These are phyloP conservation scores for Odontophorus gujanensis DNA, from an alignment of 2,113 vertebrate genomes.

Conservation along the genomic window DNA sequence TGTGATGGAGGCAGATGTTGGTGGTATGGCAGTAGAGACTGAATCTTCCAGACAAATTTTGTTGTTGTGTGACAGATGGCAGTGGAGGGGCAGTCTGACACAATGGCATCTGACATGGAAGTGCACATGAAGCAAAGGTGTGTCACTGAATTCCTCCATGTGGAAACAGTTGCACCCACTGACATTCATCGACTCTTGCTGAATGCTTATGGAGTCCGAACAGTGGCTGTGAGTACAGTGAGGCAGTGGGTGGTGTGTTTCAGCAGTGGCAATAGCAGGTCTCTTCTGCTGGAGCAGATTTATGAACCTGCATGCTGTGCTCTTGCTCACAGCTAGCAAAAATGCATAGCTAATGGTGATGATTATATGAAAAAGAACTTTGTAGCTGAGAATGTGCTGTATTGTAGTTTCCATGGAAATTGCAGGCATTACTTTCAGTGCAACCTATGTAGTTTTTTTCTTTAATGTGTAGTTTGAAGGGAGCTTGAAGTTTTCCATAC, in stretches of 20 bases:
- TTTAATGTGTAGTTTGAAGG: neutral
- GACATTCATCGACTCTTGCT: neutral
- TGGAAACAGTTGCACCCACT: neutral
- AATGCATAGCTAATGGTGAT: too few species aligned
- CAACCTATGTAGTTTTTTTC: neutral
- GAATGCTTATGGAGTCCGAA: neutral
- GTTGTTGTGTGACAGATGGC: neutral
- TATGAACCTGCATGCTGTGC: neutral
- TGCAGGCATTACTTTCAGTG: too few species aligned
- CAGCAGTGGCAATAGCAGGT: neutral
- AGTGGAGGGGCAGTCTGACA: neutral
- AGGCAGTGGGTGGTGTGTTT: neutral
- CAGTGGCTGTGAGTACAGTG: neutral
- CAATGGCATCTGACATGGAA: neutral
- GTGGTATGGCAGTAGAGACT: too few species aligned
- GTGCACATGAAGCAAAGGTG: neutral
- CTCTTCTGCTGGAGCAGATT: neutral
- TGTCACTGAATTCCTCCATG: neutral
- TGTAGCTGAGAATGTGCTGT: too few species aligned
- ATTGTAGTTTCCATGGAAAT: too few species aligned
- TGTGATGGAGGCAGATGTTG: too few species aligned
- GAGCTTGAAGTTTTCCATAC: conserved; percentile 1
- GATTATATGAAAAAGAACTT: too few species aligned
- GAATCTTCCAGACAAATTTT: too few species aligned
- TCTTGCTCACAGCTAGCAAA: too few species aligned